Conservation (phyloP, 2,113 vertebrate genomes). For the Leucopternis melanops region DNA sequence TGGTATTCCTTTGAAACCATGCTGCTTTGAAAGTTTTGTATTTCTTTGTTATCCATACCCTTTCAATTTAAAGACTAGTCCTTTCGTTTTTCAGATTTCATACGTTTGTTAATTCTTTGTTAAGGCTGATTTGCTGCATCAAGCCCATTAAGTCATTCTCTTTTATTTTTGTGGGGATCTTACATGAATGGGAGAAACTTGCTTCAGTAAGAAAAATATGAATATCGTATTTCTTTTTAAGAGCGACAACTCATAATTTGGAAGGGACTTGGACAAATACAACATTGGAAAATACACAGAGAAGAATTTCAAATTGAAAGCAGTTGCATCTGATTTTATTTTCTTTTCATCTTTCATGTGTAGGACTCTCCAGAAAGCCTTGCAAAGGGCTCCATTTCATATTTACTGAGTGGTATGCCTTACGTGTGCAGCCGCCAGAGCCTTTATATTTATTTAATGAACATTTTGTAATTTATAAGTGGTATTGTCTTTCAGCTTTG, state of each 20-base stretch:
- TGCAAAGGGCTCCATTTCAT: neutral
- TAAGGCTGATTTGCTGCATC: neutral
- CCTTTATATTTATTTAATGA: neutral
- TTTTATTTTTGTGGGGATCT: neutral
- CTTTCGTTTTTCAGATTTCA: neutral
- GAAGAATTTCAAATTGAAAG: neutral
- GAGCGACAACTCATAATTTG: neutral
- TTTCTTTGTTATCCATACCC: neutral
- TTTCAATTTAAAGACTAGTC: neutral
- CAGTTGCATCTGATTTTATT: neutral
- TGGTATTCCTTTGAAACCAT: neutral
- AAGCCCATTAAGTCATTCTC: neutral
- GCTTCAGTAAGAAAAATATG: neutral
- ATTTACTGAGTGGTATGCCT: neutral
- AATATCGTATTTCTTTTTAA: neutral
- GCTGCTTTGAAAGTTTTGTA: neutral
- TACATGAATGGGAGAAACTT: neutral
- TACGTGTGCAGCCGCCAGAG: neutral
- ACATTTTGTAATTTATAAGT: neutral
- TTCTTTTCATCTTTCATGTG: neutral
- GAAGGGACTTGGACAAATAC: neutral
- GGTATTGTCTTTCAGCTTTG: neutral
- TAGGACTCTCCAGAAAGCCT: neutral
- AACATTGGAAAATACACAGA: neutral
- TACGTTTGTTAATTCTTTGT: neutral